These are phyloP conservation scores for Cryptotermes secundus DNA, from an alignment of 1,140 invertebrate genomes.

Conservation along the genomic window DNA sequence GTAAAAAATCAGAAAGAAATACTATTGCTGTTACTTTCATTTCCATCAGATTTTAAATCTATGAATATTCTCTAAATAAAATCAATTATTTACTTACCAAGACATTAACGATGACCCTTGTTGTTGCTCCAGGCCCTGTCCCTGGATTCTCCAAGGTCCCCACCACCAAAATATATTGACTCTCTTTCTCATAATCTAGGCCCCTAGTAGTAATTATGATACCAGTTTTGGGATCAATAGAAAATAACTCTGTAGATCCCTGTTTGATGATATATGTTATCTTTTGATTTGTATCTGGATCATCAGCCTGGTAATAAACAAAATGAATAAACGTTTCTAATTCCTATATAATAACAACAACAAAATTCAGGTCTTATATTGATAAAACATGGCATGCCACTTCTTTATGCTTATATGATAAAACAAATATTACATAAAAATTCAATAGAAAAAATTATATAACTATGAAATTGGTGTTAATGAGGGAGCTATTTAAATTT, in stretches of 20 bases:
- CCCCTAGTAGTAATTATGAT: conserved; percentile 71
- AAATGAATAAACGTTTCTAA: neutral
- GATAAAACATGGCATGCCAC: too few relatives aligned
- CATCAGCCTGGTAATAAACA: conserved; percentile 60
- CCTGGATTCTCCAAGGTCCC: conserved; percentile 79
- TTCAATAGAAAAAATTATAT: too few relatives aligned
- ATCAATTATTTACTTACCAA: conserved; percentile 52
- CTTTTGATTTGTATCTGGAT: conserved; percentile 72
- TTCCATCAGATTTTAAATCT: too few relatives aligned
- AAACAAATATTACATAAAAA: too few relatives aligned
- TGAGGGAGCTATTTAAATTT: too few relatives aligned
- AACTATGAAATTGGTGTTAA: too few relatives aligned
- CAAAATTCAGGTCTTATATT: too few relatives aligned
- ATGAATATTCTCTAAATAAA: too few relatives aligned
- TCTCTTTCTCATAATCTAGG: conserved; percentile 76
- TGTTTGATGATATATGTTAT: conserved; percentile 83
- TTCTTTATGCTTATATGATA: too few relatives aligned
- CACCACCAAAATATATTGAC: conserved; percentile 70
- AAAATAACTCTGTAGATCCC: conserved; percentile 77
- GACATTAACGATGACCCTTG: conserved; percentile 73
- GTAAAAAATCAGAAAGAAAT: too few relatives aligned
- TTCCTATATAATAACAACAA: too few relatives aligned
- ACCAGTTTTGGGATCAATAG: conserved; percentile 76
- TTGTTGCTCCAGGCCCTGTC: conserved; percentile 67
- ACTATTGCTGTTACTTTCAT: too few relatives aligned